These are phyloP conservation scores for Corythaeola cristata DNA, from an alignment of 2,113 vertebrate genomes.

Conservation along the genomic window DNA sequence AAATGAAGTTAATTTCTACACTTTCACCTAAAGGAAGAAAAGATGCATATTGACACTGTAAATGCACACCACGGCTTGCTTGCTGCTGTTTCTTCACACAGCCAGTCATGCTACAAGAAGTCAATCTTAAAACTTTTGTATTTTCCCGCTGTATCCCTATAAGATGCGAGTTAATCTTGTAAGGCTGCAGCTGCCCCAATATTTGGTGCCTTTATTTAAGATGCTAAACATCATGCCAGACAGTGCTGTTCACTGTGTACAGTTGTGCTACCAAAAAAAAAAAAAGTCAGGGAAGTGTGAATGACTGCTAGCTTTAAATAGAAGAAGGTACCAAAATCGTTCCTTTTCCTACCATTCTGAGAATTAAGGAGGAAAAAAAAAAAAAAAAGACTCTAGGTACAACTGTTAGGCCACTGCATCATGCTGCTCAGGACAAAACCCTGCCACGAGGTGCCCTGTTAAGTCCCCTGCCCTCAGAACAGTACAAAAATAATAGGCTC, in stretches of 20 bases:
- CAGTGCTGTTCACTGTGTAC: background rate
- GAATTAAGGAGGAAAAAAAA: background rate
- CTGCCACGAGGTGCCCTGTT: accelerated
- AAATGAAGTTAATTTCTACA: background rate
- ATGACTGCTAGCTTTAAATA: background rate
- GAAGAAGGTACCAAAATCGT: background rate
- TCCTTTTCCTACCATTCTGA: background rate
- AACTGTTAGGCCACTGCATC: background rate
- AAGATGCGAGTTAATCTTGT: background rate
- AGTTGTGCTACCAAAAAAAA: background rate
- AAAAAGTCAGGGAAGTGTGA: background rate
- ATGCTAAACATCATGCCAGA: background rate
- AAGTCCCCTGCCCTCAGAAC: background rate
- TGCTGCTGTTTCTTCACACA: background rate
- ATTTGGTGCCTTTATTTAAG: background rate
- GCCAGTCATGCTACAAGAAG: background rate
- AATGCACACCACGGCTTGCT: background rate
- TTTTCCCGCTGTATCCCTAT: background rate
- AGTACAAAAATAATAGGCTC: background rate
- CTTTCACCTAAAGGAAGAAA: background rate
- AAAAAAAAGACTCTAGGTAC: background rate
- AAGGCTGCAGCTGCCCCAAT: background rate
- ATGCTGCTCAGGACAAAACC: background rate
- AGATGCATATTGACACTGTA: background rate
- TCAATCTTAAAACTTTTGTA: background rate